Evolutionary conservation across 2,888 invertebrate genomes (phyloP).

Genomic region (Hirtodrosophila duncani): DNA sequence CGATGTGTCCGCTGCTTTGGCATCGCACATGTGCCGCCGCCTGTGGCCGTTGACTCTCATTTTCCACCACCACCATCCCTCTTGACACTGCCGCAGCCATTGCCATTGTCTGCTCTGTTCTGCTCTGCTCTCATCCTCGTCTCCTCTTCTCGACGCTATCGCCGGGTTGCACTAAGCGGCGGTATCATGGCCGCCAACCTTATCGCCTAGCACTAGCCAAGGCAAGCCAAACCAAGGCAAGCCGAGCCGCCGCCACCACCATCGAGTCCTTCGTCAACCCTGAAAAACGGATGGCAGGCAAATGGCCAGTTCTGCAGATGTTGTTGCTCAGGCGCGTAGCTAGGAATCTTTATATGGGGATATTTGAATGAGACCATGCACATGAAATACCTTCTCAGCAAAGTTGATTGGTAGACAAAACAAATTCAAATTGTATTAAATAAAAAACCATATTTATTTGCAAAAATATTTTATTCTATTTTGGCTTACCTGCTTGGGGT

Average conservation of each 20-base stretch:
- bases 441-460: too few relatives aligned
- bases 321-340: too few relatives aligned
- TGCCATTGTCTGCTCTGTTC: conserved; percentile 51
- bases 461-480: too few relatives aligned
- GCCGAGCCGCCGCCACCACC: conserved; percentile 14
- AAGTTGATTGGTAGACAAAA: too few relatives aligned
- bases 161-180: conserved; percentile 48
- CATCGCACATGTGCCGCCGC: conserved; percentile 34
- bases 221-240: background rate
- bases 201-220: conserved; percentile 42
- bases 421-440: too few relatives aligned
- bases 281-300: conserved; percentile 7
- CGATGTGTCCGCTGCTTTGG: background rate
- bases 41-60: conserved; percentile 46
- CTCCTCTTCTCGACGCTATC: conserved; percentile 41
- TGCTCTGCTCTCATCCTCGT: background rate
- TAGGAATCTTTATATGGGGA: too few relatives aligned
- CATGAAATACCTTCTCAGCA: too few relatives aligned
- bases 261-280: conserved; percentile 12
- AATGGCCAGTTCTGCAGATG: conserved; percentile 27
- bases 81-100: conserved; percentile 5
- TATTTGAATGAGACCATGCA: too few relatives aligned
- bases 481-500: too few relatives aligned
- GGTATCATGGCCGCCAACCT: conserved; percentile 56
- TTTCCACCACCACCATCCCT: conserved; percentile 54